A percentile compares a stretch with the other conserved stretches of the same genome.
phyloP scores from a whole-genome alignment of 2,113 vertebrate species.

The Channa argus region DNA sequence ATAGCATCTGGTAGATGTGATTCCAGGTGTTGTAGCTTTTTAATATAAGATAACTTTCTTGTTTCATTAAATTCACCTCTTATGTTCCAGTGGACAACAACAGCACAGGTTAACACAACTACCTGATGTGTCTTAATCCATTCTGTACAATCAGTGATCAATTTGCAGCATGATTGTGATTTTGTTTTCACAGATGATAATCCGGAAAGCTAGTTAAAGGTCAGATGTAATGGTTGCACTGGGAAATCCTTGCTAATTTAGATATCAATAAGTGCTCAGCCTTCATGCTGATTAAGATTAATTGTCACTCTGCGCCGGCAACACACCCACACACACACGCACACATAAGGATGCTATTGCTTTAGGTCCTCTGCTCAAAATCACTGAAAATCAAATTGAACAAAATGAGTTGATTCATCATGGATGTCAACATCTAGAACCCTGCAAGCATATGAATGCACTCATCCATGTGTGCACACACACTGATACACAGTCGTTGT shows the following conservation, averaged over 20 bases:
- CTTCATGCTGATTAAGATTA: conserved; percentile 51
- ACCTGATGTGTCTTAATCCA: not conserved
- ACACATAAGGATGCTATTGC: conserved; percentile 20
- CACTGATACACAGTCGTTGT: not conserved
- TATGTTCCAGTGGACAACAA: not conserved
- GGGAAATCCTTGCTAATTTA: conserved; percentile 34
- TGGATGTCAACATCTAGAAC: conserved; percentile 19
- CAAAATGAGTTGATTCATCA: conserved; percentile 56
- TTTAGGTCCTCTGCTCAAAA: conserved; percentile 27
- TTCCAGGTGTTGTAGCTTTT: not conserved
- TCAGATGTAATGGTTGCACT: conserved; percentile 21
- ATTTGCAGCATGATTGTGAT: conserved; percentile 14
- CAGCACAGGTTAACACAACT: not conserved
- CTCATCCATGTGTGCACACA: not conserved
- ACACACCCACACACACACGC: not conserved
- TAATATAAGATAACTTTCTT: not conserved
- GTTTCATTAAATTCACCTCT: too few species aligned
- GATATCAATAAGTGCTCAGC: conserved; percentile 30
- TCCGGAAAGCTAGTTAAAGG: conserved; percentile 32
- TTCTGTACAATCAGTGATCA: conserved; percentile 15
- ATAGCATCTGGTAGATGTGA: not conserved
- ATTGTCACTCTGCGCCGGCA: conserved; percentile 4
- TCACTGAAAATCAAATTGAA: conserved; percentile 54
- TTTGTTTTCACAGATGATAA: conserved; percentile 7
- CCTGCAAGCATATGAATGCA: not conserved